phyloP scores from a whole-genome alignment of 2,888 invertebrate genomes.

The Griposia aprilina region DNA sequence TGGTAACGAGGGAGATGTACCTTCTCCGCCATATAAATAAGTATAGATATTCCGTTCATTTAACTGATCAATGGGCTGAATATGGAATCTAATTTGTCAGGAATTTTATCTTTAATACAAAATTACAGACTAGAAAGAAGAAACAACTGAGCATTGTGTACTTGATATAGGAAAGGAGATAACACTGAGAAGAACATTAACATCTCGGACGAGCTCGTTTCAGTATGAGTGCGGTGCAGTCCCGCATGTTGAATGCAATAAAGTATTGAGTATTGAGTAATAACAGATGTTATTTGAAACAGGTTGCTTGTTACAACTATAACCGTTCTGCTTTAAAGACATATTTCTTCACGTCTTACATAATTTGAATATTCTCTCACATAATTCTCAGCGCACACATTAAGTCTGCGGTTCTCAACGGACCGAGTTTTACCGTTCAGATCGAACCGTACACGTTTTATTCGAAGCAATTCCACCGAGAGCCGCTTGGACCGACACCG shows the following conservation, averaged over 20 bases:
- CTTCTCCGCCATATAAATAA: no score
- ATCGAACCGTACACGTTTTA: constrained; percentile 16
- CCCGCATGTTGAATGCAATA: background rate
- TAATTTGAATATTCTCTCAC: no score
- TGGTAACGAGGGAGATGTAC: no score
- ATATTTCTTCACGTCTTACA: background rate
- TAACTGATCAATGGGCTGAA: background rate
- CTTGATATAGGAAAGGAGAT: no score
- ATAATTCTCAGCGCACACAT: background rate
- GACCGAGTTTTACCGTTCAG: constrained; percentile 24
- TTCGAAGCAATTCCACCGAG: constrained; percentile 19
- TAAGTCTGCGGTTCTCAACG: background rate
- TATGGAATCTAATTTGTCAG: background rate
- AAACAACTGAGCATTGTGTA: background rate
- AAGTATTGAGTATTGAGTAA: no score
- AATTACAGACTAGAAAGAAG: background rate
- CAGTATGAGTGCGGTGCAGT: no score
- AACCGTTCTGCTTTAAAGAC: no score
- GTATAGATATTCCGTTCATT: background rate
- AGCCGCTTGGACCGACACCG: background rate
- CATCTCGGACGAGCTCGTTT: background rate
- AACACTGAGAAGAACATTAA: background rate
- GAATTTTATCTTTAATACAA: background rate
- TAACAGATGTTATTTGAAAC: no score
- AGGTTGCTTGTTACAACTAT: no score